Evolutionary conservation across 92 coral and sea anemone genomes (phyloP).

Genomic region (Palythoa caribaeorum): DNA sequence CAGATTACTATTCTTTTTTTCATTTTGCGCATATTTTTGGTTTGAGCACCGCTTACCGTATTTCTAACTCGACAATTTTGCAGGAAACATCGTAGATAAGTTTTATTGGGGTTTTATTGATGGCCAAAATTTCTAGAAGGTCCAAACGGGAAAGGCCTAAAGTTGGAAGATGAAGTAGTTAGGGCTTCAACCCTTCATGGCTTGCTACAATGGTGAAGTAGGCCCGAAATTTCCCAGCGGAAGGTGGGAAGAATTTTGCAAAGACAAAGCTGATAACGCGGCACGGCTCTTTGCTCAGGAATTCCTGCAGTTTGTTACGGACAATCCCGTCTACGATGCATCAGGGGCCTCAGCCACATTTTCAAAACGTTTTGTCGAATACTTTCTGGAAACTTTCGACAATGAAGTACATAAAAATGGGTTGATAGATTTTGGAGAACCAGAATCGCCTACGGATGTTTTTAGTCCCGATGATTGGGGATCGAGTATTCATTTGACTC

Average conservation of each 20-base stretch:
- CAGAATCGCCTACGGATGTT: conserved; percentile 94
- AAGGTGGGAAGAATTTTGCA: conserved; percentile 99
- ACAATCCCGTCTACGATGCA: conserved; percentile 95
- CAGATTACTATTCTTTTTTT: not conserved
- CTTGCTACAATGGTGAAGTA: conserved; percentile 94
- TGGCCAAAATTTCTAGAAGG: conserved; percentile 22
- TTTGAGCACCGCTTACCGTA: conserved; percentile 30
- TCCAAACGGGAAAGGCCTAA: conserved; percentile 7
- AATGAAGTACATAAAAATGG: conserved; percentile 91
- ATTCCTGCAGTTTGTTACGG: conserved; percentile 91
- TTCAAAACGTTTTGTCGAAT: conserved; percentile 93
- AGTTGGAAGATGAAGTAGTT: conserved; percentile 28
- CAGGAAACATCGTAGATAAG: conserved; percentile 7
- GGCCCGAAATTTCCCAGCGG: conserved; percentile 83
- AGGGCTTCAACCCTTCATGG: conserved; percentile 75
- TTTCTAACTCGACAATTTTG: not conserved
- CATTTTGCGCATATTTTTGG: conserved; percentile 33
- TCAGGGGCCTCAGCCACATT: conserved; percentile 94
- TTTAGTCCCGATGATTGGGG: conserved; percentile 96
- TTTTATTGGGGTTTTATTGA: conserved; percentile 11
- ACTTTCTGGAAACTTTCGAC: conserved; percentile 86
- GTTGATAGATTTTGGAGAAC: conserved; percentile 86
- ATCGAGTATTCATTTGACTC: conserved; percentile 83
- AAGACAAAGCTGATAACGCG: conserved; percentile 87
- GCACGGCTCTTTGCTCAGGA: conserved; percentile 93